Percentiles rank a stretch among this genome's conserved stretches.
phyloP scores from a whole-genome alignment of 2,113 vertebrate genomes.

The Quiscalus mexicanus region DNA sequence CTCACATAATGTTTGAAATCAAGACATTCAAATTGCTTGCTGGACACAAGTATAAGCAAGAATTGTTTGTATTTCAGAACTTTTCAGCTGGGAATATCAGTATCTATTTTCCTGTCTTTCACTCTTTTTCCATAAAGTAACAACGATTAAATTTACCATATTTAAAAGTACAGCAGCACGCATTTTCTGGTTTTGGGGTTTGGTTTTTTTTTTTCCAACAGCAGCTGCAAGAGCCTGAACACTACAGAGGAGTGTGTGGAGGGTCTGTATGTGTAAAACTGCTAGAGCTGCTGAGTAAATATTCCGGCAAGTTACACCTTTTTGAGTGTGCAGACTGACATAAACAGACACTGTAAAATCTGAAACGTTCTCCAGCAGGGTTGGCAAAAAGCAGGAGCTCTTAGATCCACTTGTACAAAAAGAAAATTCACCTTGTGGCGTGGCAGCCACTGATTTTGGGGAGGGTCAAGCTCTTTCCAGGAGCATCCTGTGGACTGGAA shows the following conservation, averaged over 20 bases:
- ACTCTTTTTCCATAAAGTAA: neutral
- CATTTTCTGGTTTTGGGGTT: neutral
- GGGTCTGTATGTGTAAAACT: neutral
- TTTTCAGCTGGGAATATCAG: neutral
- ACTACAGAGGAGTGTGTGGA: neutral
- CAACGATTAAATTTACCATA: neutral
- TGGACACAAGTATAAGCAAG: neutral
- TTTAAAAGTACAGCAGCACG: neutral
- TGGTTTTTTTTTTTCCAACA: neutral
- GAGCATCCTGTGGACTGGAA: neutral
- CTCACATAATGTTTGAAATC: neutral
- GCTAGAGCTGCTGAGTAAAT: neutral
- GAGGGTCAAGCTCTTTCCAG: neutral
- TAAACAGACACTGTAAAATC: neutral
- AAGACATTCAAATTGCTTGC: conserved; percentile 23
- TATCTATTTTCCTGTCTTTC: conserved; percentile 7
- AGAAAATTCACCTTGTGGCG: fast-evolving
- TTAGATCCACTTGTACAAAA: neutral
- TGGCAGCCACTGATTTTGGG: neutral
- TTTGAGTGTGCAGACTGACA: neutral
- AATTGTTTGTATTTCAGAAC: conserved; percentile 36
- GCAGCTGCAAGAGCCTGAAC: neutral
- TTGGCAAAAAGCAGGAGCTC: neutral
- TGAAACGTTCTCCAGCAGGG: neutral
- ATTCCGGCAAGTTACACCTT: neutral